Evolutionary conservation across 2,113 vertebrate species (phyloP).

Genomic region (Cromileptes altivelis): DNA sequence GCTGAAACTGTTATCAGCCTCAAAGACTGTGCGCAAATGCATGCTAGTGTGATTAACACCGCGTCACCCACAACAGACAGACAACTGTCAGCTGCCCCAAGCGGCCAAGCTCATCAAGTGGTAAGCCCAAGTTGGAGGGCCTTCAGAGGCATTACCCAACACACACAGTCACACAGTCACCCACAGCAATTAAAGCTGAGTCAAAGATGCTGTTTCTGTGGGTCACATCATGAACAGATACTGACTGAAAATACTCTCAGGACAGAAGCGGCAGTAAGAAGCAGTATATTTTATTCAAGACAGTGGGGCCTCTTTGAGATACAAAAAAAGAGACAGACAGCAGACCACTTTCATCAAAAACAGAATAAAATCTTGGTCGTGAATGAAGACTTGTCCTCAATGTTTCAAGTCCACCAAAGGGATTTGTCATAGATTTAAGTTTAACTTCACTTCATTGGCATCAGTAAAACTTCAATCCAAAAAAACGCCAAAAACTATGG

Average conservation of each 20-base stretch:
- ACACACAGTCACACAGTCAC: slow-evolving; percentile 22
- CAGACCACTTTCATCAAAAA: not conserved
- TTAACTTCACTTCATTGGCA: slow-evolving; percentile 1
- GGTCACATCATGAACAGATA: slow-evolving; percentile 26
- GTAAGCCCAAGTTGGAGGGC: slow-evolving; percentile 31
- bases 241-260: slow-evolving; percentile 13
- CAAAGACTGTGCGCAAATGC: slow-evolving; percentile 32
- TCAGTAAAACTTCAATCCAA: not conserved
- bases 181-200: slow-evolving; percentile 44
- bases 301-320: slow-evolving; percentile 3
- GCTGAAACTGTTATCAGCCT: slow-evolving; percentile 67
- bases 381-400: slow-evolving; percentile 1
- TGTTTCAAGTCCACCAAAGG: slow-evolving; percentile 20
- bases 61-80: slow-evolving; percentile 68
- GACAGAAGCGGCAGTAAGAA: not conserved
- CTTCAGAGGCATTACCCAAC: slow-evolving; percentile 42
- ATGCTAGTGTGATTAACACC: slow-evolving; percentile 71
- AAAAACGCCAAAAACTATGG: not conserved
- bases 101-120: slow-evolving; percentile 34
- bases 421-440: not conserved
- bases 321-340: not conserved
- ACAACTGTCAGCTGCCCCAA: slow-evolving; percentile 75
- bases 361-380: slow-evolving; percentile 13
- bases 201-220: slow-evolving; percentile 30
- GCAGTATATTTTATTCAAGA: slow-evolving; percentile 17